Evolutionary conservation across 2,113 vertebrate species (phyloP).

Genomic region (Gadus chalcogrammus): DNA sequence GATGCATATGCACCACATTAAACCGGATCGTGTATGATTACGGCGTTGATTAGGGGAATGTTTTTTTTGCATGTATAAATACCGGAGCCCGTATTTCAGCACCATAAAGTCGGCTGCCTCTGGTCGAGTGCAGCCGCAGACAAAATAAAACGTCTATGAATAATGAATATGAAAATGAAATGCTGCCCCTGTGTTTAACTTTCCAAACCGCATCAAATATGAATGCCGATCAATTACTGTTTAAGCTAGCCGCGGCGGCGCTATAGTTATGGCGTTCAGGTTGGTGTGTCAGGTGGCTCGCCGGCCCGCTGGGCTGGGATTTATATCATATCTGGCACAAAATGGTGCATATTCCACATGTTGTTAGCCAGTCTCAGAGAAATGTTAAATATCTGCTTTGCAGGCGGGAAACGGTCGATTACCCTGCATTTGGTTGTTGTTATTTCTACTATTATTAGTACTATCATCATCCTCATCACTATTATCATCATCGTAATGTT

Average conservation of each 20-base stretch:
- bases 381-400: not conserved
- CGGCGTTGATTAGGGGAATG: too few relatives aligned
- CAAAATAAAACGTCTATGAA: slow-evolving; percentile 49
- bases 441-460: slow-evolving; percentile 1
- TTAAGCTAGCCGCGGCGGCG: slow-evolving; percentile 1
- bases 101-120: slow-evolving; percentile 21
- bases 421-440: slow-evolving; percentile 12
- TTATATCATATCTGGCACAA: too few relatives aligned
- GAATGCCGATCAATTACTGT: slow-evolving; percentile 60
- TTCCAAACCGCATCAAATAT: slow-evolving; percentile 67
- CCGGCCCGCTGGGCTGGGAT: too few relatives aligned
- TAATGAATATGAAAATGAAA: slow-evolving; percentile 59
- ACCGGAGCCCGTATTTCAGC: not conserved
- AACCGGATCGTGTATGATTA: too few relatives aligned
- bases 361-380: too few relatives aligned
- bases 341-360: too few relatives aligned
- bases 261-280: too few relatives aligned
- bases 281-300: too few relatives aligned
- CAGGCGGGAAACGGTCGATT: not conserved
- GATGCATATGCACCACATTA: too few relatives aligned
- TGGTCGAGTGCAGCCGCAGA: slow-evolving; percentile 46
- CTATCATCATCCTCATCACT: not conserved
- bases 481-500: slow-evolving; percentile 15
- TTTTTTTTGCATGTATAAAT: not conserved
- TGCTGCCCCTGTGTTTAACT: slow-evolving; percentile 60